Base-by-base conservation (phyloP, 2,113 vertebrate genomes). In the Pantherophis guttatus region DNA sequence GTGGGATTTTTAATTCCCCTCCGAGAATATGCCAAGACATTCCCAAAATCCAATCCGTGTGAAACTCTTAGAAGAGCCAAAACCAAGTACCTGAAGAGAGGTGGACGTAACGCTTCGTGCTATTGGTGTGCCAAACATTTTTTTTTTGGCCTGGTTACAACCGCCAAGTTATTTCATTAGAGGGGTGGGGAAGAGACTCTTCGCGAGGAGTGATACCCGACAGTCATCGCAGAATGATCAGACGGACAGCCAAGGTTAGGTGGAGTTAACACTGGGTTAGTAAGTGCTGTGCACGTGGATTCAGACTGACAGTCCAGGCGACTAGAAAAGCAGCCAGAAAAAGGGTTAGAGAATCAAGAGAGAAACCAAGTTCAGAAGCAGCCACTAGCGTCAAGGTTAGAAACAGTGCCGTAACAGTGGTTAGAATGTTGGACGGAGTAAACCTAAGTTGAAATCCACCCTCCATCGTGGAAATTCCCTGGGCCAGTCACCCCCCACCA, bases 191-290 rank as follows among this genome's bases (percentile, higher is more conserved):
- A 90, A 95, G 65, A 70, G 65, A 70, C 94, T 97, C 97, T 95
- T 96, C 57, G 2, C 13, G 94, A 94, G 91, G 96, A 97, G 97
- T 96, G 97, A 97, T 3, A 93, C 97, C 97, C 94, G 97, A 94
- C 94, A 97, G 97, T 96, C 96, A 97, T 95, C 96, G 97, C 0
- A 98, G 97, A 97, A 93, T 95, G 93, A 91, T 93, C 97, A 95
- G 97, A 97, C 48, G 96, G 97, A 97, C 97, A 98, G 98, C 96
- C 97, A 97, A 94, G 96, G 96, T 75, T 97, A 95, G 96, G 96
- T 97, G 89, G 12, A 97, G 97, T 98, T 97, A 98, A 98, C 97
- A 97, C 97, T 96, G 98, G 98, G 98, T 98, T 98, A 98, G 98
- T 98, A 98, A 57, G 98, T 97, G 97, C 96, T 97, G 97, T 92